Evolutionary conservation across 1,140 invertebrate genomes (phyloP), one percentile per base, ranked within the genome.

Genomic region (Mya arenaria): DNA sequence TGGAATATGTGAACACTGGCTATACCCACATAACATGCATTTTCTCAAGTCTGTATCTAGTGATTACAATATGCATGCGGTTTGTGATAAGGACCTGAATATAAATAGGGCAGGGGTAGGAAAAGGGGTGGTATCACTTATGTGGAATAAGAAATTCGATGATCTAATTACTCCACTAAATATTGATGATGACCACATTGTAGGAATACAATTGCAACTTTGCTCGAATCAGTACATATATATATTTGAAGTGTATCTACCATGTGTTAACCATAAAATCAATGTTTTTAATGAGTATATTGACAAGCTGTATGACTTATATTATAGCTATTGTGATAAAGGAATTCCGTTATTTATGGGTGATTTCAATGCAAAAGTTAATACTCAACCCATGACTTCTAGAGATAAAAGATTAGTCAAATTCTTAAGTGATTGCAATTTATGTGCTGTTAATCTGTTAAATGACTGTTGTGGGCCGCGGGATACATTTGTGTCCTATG

Each of bases 181-280:
- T 10, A 37, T 37, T 36, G 71, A 56, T 23, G 55, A 58, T 60
- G 71, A 73, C 28, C n/a, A 36, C 10, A 37, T 73, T 37, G 55
- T 39, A 56, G 52, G 52, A 17, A 32, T 73, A 25, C 71, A 73
- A 58, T 58, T 58, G 52, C 55, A 73, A 39, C n/a, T 58, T 55
- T 5, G 19, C 36, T 17, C 30, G 4, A 37, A 2, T 8, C 15
- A 36, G 39, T 66, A 2, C 34, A 36, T 73, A 28, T 73, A 32
- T 39, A 58, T 73, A n/a, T 58, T 73, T 37, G 30, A 60, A 25
- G 71, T 73, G 4, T 73, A 58, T 73, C 32, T 58, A 28, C 71
- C 52, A 1, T 34, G 48, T 73, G 55, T 37, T 23, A 73, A 73
- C 58, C 71, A 58, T 36, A 17, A 25, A 1, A 55, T 36, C 28